Evolutionary conservation across 2,888 invertebrate species (phyloP), one percentile per base, ranked within the genome.

Genomic region (Hybos culiciformis): DNA sequence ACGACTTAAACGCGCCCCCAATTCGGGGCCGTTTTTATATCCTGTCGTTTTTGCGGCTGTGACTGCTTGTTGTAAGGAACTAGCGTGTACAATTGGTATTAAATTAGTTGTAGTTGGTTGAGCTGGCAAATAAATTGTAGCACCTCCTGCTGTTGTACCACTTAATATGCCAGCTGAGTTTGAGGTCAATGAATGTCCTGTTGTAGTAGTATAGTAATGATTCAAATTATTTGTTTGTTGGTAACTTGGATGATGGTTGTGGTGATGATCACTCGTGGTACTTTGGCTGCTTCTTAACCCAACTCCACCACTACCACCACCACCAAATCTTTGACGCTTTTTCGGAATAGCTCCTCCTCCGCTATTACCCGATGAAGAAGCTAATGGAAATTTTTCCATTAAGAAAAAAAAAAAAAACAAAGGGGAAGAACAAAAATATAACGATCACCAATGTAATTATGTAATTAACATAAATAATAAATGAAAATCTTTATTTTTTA

Each of bases 1-100:
- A 50, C 57, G 54, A 44, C 56, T 55, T 51, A 57, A 55, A 50
- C 62, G 59, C 55, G 62, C 61, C 59, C 61, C 62, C 61, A 61
- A 60, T 55, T 60, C 58, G 54, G 60, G 56, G 57, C 59, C 57
- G 56, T 57, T 59, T 48, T 57, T 60, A 56, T 58, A 59, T 48
- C 60, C 58, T 52, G 60, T 59, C 60, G 61, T 58, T 54, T 58
- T 56, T 31, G 33, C 40, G 44, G 31, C 7, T 44, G 29, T 39
- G 45, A 42, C 33, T 15, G 29, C 44, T 48, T n/a, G 37, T 44
- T 24, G 49, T 49, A 32, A 32, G 9, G 17, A 32, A 32, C 17
- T 15, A 7, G 17, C 32, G 5, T 17, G 37, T 39, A 19, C 26
- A 18, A n/a, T 38, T 37, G 7, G 36, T 21, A 37, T 38, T 17